These are phyloP conservation scores for Pantherophis guttatus DNA, from an alignment of 2,113 vertebrate genomes.

Conservation along the genomic window DNA sequence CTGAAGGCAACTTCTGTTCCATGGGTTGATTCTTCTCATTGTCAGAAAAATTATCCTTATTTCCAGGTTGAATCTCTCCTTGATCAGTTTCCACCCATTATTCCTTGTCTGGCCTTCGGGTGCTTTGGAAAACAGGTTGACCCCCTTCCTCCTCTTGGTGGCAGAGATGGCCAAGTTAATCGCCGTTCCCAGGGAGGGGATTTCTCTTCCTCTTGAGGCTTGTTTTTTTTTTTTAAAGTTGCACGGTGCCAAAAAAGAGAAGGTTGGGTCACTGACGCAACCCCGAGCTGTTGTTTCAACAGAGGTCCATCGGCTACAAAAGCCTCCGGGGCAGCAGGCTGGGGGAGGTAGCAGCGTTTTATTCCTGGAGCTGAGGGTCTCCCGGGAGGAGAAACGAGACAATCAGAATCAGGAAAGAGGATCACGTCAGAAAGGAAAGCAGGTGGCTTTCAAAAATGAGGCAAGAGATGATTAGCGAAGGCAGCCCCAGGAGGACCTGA, in stretches of 20 bases:
- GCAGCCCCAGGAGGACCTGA: not conserved
- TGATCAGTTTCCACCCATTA: no score
- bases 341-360: no score
- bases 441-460: not conserved
- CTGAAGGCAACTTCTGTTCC: no score
- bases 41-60: no score
- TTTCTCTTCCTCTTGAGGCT: not conserved
- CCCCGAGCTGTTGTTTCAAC: not conserved
- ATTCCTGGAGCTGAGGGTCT: not conserved
- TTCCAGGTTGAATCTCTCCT: no score
- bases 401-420: not conserved
- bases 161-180: not conserved
- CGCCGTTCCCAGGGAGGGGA: not conserved
- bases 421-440: not conserved
- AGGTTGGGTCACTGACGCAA: not conserved
- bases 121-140: no score
- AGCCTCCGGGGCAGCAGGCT: not conserved
- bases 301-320: not conserved
- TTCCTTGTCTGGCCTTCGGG: no score
- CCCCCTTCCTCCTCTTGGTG: no score
- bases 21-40: accelerated
- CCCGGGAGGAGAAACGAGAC: not conserved
- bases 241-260: not conserved
- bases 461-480: not conserved
- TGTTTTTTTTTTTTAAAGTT: not conserved